Evolutionary conservation across 2,888 invertebrate species (phyloP).

Genomic region (Drosophila tripunctata): DNA sequence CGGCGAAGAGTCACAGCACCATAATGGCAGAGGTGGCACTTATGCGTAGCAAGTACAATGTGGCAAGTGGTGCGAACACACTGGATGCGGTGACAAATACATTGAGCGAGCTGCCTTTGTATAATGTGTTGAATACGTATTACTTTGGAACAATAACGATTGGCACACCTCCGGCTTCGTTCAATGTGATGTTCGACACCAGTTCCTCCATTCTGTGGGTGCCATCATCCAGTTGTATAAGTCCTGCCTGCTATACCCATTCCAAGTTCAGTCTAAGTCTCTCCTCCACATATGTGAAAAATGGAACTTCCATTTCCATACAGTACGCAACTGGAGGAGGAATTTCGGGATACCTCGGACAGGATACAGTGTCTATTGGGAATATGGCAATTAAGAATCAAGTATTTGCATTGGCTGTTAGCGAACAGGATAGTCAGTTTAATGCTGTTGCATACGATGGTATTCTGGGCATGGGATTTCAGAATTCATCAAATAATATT

Average conservation of each 20-base stretch:
- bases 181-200: constrained; percentile 97
- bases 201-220: constrained; percentile 83
- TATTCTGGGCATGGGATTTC: constrained; percentile 96
- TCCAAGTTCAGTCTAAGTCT: constrained; percentile 94
- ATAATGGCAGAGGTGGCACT: constrained; percentile 38
- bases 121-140: constrained; percentile 51
- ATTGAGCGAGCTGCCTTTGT: constrained; percentile 36
- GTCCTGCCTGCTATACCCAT: constrained; percentile 94
- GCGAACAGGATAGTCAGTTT: constrained; percentile 92
- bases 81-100: too few species aligned
- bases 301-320: constrained; percentile 94
- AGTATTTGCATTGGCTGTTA: constrained; percentile 96
- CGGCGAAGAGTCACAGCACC: constrained; percentile 38
- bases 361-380: constrained; percentile 87
- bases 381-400: constrained; percentile 89
- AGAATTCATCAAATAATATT: constrained; percentile 93
- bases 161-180: constrained; percentile 94
- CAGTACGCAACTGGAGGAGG: constrained; percentile 91
- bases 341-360: constrained; percentile 41
- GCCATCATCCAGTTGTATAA: constrained; percentile 87
- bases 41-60: constrained; percentile 55
- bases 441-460: constrained; percentile 98
- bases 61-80: background rate
- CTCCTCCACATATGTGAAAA: constrained; percentile 92
- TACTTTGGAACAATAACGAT: constrained; percentile 88